Base-by-base conservation (phyloP, 2,888 invertebrate species). In the Dioctria linearis region DNA sequence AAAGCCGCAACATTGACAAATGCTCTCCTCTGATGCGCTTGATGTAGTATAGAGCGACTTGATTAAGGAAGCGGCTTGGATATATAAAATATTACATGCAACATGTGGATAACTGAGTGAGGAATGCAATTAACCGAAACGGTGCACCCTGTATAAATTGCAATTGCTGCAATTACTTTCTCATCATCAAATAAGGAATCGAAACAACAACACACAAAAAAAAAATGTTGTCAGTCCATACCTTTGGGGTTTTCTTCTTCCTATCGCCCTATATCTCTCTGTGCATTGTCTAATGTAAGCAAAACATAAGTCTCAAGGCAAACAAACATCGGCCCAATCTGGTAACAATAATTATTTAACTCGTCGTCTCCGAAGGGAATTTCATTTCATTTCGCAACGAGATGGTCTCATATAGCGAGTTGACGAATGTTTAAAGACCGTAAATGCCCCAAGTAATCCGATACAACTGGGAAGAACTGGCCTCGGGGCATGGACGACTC, bases 391-490 rank as follows among this genome's bases (percentile, higher is more conserved):
- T 75, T 75, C 75, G 75, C 75, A 75, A 43, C 6, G 2, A 25
- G 25, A 25, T 25, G 2, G 75, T 71, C 71, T n/a, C 71, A 25
- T 25, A 25, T 25, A 51, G 2, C 71, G 51, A 25, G 51, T 54
- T 46, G 71, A 54, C 69, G 51, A 71, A 43, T 49, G 37, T 37
- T 49, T 37, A 39, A 71, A 51, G 54, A 54, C 75, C 43, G 61
- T 40, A 75, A 57, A 59, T 25, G 83, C 83, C 82, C 83, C 84
- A 84, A 83, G 85, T 83, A 85, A 85, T 83, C 83, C 83, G 84
- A 85, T 85, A 85, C 84, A 84, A 85, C 85, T 85, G 85, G 85
- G 85, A 85, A 85, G 84, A 83, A 82, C 73, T 82, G 73, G 80
- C 82, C 80, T 61, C 71, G 73, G 61, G 75, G 66, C 71, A 63